A percentile compares a stretch with the other conserved stretches of the same genome.
Conservation (phyloP, 2,113 vertebrate genomes). For the Gallinago undulata region DNA sequence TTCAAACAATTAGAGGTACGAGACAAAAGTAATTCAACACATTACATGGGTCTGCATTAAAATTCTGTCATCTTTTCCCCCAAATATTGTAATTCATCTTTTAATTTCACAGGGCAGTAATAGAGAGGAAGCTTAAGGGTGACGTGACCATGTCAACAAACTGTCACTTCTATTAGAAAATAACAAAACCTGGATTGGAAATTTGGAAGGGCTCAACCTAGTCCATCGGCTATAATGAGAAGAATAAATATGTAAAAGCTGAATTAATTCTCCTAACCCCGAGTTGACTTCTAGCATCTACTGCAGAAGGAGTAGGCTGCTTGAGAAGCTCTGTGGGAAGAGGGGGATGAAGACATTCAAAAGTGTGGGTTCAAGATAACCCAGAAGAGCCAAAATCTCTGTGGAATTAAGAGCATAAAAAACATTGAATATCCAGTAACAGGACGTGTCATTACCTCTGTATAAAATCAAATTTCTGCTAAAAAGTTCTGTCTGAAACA, state of each 20-base stretch:
- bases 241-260: background rate
- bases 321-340: background rate
- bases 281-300: background rate
- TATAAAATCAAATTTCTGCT: background rate
- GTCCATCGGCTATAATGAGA: background rate
- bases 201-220: background rate
- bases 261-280: background rate
- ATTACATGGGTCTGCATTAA: background rate
- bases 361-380: background rate
- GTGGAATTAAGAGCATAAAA: background rate
- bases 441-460: background rate
- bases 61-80: background rate
- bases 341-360: background rate
- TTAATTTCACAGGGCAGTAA: slow-evolving; percentile 3
- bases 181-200: background rate
- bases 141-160: background rate
- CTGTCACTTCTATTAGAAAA: background rate
- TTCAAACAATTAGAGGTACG: background rate
- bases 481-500: background rate
- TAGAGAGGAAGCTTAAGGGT: background rate
- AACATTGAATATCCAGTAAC: background rate
- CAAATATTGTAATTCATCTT: background rate
- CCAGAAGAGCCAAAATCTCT: background rate
- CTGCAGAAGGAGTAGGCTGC: background rate
- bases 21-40: background rate